A percentile compares a stretch with the other conserved stretches of the same genome.
Evolutionary conservation across 2,888 invertebrate species (phyloP).

Genomic region (Autographa gamma): DNA sequence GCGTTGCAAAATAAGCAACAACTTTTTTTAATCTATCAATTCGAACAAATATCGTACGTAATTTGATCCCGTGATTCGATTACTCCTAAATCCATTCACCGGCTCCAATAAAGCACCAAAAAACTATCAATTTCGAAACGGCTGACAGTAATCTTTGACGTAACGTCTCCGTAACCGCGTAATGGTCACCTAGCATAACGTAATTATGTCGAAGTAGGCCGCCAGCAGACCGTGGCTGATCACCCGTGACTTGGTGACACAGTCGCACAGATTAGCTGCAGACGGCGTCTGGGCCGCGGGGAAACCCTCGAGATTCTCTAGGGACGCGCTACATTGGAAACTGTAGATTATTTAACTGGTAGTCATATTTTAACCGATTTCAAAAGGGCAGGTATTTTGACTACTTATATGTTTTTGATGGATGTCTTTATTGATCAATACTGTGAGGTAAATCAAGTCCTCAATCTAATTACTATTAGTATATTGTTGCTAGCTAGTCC

Average conservation of each 20-base stretch:
- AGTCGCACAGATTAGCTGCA: neutral
- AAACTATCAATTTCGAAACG: neutral
- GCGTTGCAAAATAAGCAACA: too few species aligned
- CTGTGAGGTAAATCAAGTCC: too few species aligned
- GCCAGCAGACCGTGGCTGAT: neutral
- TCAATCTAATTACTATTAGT: too few species aligned
- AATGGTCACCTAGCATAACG: neutral
- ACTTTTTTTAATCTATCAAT: too few species aligned
- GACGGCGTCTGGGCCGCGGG: neutral
- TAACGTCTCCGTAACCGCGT: neutral
- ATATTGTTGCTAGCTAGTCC: too few species aligned
- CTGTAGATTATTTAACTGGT: neutral
- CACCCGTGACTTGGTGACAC: neutral
- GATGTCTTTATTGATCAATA: too few species aligned
- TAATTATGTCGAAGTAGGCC: neutral
- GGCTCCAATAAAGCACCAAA: neutral
- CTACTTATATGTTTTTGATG: too few species aligned
- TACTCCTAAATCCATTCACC: neutral
- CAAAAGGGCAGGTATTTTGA: too few species aligned
- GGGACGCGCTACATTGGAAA: neutral
- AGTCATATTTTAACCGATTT: too few species aligned
- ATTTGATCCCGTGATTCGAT: neutral
- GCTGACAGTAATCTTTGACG: neutral
- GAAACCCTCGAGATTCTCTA: conserved; percentile 2
- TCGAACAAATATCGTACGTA: too few species aligned